These are phyloP conservation scores for Stigmatopora nigra DNA, from an alignment of 2,113 vertebrate genomes.

Conservation along the genomic window DNA sequence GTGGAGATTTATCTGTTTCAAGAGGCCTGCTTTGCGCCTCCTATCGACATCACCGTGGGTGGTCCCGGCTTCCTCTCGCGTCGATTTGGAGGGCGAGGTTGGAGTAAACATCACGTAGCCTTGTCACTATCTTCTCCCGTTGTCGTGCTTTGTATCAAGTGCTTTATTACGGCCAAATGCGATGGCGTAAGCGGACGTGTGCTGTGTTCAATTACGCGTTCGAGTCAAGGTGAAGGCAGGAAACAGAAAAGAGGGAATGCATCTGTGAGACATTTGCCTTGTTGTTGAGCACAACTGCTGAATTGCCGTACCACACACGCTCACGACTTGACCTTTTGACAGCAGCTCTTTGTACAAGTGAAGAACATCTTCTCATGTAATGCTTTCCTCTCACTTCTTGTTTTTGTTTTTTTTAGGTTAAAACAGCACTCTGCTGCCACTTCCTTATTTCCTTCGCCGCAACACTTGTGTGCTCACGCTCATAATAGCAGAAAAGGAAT, in stretches of 20 bases:
- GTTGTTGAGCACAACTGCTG: slow-evolving; percentile 26
- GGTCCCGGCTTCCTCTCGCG: slow-evolving; percentile 45
- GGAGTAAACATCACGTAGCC: slow-evolving; percentile 42
- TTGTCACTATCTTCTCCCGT: slow-evolving; percentile 22
- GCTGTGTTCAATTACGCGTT: not conserved
- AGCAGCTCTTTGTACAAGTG: slow-evolving; percentile 31
- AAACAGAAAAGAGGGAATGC: slow-evolving; percentile 7
- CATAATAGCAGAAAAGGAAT: not conserved
- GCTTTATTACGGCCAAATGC: slow-evolving; percentile 38
- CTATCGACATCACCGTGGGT: slow-evolving; percentile 44
- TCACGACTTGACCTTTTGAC: slow-evolving; percentile 46
- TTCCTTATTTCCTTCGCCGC: slow-evolving; percentile 38
- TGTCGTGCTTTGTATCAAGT: slow-evolving; percentile 37
- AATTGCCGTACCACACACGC: slow-evolving; percentile 17
- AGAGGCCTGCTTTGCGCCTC: slow-evolving; percentile 38
- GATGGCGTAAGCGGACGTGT: slow-evolving; percentile 23
- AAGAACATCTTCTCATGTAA: slow-evolving; percentile 38
- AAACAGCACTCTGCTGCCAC: slow-evolving; percentile 45
- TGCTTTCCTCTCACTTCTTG: slow-evolving; percentile 59
- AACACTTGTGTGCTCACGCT: not conserved
- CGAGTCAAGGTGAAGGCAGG: slow-evolving; percentile 2
- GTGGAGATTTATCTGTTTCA: slow-evolving; percentile 59
- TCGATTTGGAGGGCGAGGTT: slow-evolving; percentile 26
- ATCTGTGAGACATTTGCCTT: slow-evolving; percentile 50
- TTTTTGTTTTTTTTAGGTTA: slow-evolving; percentile 32